Conservation (phyloP, 2,113 vertebrate genomes). For the Coreoperca whiteheadi region DNA sequence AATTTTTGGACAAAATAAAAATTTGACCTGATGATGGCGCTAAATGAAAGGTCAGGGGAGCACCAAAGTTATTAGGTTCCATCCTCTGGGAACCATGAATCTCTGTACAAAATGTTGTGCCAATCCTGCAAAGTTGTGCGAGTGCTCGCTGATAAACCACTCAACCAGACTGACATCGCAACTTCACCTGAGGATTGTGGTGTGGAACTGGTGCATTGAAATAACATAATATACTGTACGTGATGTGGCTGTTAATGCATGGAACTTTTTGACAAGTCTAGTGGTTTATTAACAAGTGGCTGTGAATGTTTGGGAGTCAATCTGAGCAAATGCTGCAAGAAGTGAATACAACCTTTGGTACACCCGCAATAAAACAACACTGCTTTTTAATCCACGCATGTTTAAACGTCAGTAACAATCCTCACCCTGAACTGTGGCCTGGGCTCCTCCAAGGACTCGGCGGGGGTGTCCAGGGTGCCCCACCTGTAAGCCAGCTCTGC, state of each 20-base stretch:
- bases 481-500: conserved; percentile 96
- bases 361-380: neutral
- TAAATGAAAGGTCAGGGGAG: too few relatives aligned
- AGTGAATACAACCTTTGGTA: neutral
- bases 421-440: conserved; percentile 96
- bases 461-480: conserved; percentile 93
- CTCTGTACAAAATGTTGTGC: too few relatives aligned
- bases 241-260: neutral
- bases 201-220: neutral
- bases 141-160: neutral
- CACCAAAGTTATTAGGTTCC: too few relatives aligned
- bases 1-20: too few relatives aligned
- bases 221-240: neutral
- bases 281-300: neutral
- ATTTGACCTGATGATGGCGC: too few relatives aligned
- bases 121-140: neutral
- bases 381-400: neutral
- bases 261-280: neutral
- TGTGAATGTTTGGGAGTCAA: neutral
- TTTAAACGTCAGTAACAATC: neutral
- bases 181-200: neutral
- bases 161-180: neutral
- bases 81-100: too few relatives aligned
- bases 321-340: neutral
- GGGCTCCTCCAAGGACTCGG: conserved; percentile 95